Percentiles rank a stretch among this genome's conserved stretches.
Conservation (phyloP, 2,113 vertebrate species). For the Fregetta grallaria region DNA sequence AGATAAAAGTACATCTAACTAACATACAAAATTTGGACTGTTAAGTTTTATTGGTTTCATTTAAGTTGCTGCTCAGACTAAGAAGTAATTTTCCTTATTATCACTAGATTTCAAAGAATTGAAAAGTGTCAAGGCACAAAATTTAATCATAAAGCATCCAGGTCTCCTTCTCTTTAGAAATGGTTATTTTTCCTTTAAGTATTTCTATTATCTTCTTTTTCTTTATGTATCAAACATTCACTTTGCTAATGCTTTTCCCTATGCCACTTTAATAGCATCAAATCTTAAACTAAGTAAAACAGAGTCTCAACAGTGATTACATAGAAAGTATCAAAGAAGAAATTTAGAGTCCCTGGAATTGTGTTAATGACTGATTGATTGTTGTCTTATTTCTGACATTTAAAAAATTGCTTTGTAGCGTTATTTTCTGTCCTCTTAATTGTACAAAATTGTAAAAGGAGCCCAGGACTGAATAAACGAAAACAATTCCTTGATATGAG, state of each 20-base stretch:
- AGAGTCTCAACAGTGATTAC: background rate
- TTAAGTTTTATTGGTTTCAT: constrained; percentile 22
- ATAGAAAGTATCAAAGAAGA: background rate
- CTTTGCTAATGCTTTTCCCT: background rate
- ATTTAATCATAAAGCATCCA: constrained; percentile 23
- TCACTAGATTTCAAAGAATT: constrained; percentile 22
- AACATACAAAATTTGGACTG: background rate
- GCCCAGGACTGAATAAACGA: background rate
- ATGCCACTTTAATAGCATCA: background rate
- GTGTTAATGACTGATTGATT: background rate
- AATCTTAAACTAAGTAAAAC: background rate
- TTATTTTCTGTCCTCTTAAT: background rate
- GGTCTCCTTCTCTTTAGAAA: background rate
- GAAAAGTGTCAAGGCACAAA: constrained; percentile 11
- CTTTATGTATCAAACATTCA: background rate
- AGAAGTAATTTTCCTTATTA: constrained; percentile 33
- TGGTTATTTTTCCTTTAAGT: background rate
- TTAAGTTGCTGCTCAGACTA: constrained; percentile 19
- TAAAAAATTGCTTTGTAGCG: background rate
- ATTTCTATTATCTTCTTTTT: background rate
- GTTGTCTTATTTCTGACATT: background rate
- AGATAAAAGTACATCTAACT: constrained; percentile 40
- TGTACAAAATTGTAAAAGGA: background rate
- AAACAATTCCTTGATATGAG: background rate
- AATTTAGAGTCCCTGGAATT: background rate